These are phyloP conservation scores for Aelia acuminata DNA, from an alignment of 2,888 invertebrate genomes.

Conservation along the genomic window DNA sequence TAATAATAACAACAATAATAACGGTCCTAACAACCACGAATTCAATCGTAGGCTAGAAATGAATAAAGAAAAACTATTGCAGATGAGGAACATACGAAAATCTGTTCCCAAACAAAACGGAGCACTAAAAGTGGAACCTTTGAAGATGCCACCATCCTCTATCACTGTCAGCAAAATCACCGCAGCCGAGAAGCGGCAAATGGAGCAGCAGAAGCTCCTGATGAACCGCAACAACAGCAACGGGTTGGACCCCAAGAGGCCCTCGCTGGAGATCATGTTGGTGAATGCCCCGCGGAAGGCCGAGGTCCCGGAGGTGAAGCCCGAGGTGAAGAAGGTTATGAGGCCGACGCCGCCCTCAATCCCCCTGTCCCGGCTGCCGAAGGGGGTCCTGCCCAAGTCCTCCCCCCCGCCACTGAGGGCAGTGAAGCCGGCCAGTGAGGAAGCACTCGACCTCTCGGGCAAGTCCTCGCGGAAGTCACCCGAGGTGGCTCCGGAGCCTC, in stretches of 20 bases:
- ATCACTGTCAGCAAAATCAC: slow-evolving; percentile 69
- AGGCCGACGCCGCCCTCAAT: slow-evolving; percentile 73
- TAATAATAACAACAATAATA: slow-evolving; percentile 52
- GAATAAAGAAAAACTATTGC: slow-evolving; percentile 60
- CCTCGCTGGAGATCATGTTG: slow-evolving; percentile 68
- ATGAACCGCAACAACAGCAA: slow-evolving; percentile 66
- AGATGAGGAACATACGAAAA: slow-evolving; percentile 34
- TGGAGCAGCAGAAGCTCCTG: slow-evolving; percentile 67
- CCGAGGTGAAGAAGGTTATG: slow-evolving; percentile 63
- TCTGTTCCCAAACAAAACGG: slow-evolving; percentile 61
- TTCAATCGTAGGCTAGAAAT: slow-evolving; percentile 36
- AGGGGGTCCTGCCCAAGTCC: slow-evolving; percentile 67
- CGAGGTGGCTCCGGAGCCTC: slow-evolving; percentile 64
- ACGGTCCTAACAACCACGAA: slow-evolving; percentile 34
- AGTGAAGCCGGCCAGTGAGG: slow-evolving; percentile 69
- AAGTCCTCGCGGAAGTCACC: slow-evolving; percentile 68
- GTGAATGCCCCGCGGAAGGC: slow-evolving; percentile 66
- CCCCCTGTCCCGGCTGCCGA: slow-evolving; percentile 69
- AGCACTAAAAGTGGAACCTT: slow-evolving; percentile 55
- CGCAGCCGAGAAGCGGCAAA: slow-evolving; percentile 67
- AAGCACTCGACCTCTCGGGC: slow-evolving; percentile 73
- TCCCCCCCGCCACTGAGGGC: slow-evolving; percentile 60
- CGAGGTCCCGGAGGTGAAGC: slow-evolving; percentile 26
- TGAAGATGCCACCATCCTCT: slow-evolving; percentile 68
- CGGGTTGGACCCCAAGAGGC: slow-evolving; percentile 67